Percentiles rank a stretch among this genome's conserved stretches.
phyloP scores from a whole-genome alignment of 1,140 invertebrate species.

The Ostrea denselamellosa region DNA sequence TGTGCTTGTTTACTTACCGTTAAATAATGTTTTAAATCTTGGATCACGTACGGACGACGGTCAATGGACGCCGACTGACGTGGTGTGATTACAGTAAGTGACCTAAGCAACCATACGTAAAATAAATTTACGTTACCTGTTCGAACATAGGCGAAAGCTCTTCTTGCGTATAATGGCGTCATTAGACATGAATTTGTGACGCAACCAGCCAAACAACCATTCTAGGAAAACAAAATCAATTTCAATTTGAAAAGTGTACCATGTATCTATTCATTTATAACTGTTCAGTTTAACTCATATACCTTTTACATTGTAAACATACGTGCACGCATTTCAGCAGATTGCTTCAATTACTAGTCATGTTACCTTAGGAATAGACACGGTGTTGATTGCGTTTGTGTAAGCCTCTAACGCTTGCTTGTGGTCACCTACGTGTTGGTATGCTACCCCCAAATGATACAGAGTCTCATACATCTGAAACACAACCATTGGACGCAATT shows the following conservation, averaged over 20 bases:
- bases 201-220: conserved; percentile 74
- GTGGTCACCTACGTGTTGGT: conserved; percentile 67
- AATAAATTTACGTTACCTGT: conserved; percentile 55
- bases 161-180: conserved; percentile 71
- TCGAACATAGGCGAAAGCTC: conserved; percentile 70
- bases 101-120: no score
- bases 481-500: neutral
- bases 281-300: neutral
- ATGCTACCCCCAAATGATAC: conserved; percentile 68
- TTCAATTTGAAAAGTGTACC: neutral
- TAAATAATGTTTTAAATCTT: no score
- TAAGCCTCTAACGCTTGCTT: conserved; percentile 62
- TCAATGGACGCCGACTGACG: no score
- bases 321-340: no score
- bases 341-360: no score
- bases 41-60: no score
- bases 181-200: conserved; percentile 72
- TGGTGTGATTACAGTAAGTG: no score
- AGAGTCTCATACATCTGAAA: conserved; percentile 69
- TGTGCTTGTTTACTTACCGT: no score
- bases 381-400: conserved; percentile 65
- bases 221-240: conserved; percentile 65
- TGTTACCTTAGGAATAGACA: conserved; percentile 69
- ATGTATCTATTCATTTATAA: neutral
- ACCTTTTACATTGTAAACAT: no score